Evolutionary conservation across 1,140 invertebrate species (phyloP), one percentile per base, ranked within the genome.

Genomic region (Holcopasites calliopsidis): DNA sequence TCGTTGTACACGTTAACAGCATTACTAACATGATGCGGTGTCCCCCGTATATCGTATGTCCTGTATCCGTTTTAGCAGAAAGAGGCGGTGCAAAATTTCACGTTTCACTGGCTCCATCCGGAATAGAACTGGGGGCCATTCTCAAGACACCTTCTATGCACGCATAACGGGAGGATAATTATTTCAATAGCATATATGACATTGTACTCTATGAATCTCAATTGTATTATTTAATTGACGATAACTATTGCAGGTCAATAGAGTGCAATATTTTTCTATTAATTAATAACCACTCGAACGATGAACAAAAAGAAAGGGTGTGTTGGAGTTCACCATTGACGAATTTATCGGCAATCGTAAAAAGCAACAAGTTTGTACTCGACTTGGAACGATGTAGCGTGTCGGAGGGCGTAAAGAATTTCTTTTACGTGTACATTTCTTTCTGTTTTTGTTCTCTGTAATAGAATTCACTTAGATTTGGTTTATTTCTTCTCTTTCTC

Each of bases 211-310:
- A 76, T 68, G 47, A 72, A 80, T 75, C 33, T 47, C 62, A 83
- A 79, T 16, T 31, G 40, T 60, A 83, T 83, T 69, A 69, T 69
- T 77, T 73, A 73, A 69, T 76, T 31, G 52, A 26, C 44, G 35
- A 31, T 81, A 44, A 72, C 74, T 78, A 77, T 74, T 83, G 55
- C 55, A 74, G 60, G 66, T 81, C 58, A 68, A 82, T 42, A 82
- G 70, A 83, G 65, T 79, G 71, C 73, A 76, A 82, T 83, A 83
- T 83, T 82, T 83, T 83, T 83, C 73, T 82, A 83, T 55, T 83
- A 52, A 23, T 64, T 72, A 73, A 52, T 52, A 73, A 65, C 60
- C 60, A 64, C 31, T 73, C 69, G 40, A 65, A 50, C 23, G 71
- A 66, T 54, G 71, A 64, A 55, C 66, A 74, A 61, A 49, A 66